Percentiles rank a stretch among this genome's conserved stretches.
Evolutionary conservation across 1,140 invertebrate genomes (phyloP).

Genomic region (Lutraria rhynchaena): DNA sequence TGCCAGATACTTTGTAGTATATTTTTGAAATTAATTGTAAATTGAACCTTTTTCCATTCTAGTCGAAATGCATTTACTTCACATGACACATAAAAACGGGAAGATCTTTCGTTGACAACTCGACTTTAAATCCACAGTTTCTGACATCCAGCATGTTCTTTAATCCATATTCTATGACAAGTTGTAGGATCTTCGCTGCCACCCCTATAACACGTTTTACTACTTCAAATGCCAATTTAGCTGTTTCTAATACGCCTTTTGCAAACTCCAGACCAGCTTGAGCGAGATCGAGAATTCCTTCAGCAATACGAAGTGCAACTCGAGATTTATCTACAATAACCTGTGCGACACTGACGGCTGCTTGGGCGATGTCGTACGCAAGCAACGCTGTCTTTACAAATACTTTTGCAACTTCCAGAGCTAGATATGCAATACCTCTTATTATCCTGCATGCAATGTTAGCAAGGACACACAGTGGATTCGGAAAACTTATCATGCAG

Average conservation of each 20-base stretch:
- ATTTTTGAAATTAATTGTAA: conserved; percentile 54
- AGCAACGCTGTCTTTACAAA: conserved; percentile 43
- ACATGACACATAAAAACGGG: conserved; percentile 59
- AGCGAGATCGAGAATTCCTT: conserved; percentile 49
- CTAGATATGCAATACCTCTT: conserved; percentile 31
- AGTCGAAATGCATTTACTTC: conserved; percentile 57
- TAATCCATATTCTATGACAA: conserved; percentile 48
- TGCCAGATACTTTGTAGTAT: conserved; percentile 43
- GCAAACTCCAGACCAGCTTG: conserved; percentile 50
- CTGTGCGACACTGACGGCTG: conserved; percentile 35
- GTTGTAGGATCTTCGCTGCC: conserved; percentile 40
- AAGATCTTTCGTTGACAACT: conserved; percentile 52
- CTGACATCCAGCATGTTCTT: conserved; percentile 48
- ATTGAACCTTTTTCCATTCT: conserved; percentile 34
- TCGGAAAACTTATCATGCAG: conserved; percentile 59
- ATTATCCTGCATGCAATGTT: conserved; percentile 55
- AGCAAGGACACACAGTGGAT: conserved; percentile 30
- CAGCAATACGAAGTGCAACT: conserved; percentile 50
- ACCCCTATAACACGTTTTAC: conserved; percentile 48
- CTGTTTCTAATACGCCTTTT: conserved; percentile 44
- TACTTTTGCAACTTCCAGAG: conserved; percentile 48
- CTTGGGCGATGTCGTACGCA: conserved; percentile 49
- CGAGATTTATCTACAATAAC: conserved; percentile 62
- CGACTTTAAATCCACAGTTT: conserved; percentile 59
- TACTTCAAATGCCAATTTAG: conserved; percentile 40